Base-by-base conservation (phyloP, 2,113 vertebrate species). In the Sturnus vulgaris region DNA sequence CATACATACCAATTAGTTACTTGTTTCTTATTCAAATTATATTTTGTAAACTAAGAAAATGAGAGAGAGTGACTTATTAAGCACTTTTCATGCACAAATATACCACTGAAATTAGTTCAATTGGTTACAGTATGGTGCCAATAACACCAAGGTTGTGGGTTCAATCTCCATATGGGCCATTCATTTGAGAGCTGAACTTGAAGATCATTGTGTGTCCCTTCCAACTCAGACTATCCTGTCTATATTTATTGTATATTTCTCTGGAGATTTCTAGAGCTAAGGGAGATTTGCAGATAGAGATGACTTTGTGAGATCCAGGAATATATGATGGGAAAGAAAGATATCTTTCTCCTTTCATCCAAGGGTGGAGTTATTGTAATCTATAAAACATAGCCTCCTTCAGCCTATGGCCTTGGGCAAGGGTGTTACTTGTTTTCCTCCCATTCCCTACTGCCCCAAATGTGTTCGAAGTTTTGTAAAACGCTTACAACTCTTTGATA, bases 401-500 rank as follows among this genome's bases (percentile, higher is more conserved):
- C 2, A 2, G 50, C n/a, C 63, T 89, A 27, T 4, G 16, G 55
- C 50, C 47, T 83, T 70, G 33, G 47, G 46, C 11, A 7, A 65
- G 24, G 13, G n/a, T 73, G 33, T 28, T 86, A 17, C 42, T 59
- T 94, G 35, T 42, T 92, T 96, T 77, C 66, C 42, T 92, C 17
- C 86, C 59, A 86, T 75, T 9, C 13, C 7, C 20, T 56, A 50
- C n/a, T 86, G 6, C 20, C 40, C 25, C 22, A 82, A 80, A 82
- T 76, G 31, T 60, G 18, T 86, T 83, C 87, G 73, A 94, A 91
- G 61, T 91, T 87, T 94, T 70, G 40, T 85, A 94, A 90, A 90
- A 65, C 12, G 23, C 19, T 91, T 86, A 61, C 11, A 60, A 88
- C 31, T 90, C 60, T 90, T 96, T 94, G 82, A 97, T 88, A 94